A percentile compares a stretch with the other conserved stretches of the same genome.
phyloP scores from a whole-genome alignment of 2,113 vertebrate species.

The Numida meleagris region DNA sequence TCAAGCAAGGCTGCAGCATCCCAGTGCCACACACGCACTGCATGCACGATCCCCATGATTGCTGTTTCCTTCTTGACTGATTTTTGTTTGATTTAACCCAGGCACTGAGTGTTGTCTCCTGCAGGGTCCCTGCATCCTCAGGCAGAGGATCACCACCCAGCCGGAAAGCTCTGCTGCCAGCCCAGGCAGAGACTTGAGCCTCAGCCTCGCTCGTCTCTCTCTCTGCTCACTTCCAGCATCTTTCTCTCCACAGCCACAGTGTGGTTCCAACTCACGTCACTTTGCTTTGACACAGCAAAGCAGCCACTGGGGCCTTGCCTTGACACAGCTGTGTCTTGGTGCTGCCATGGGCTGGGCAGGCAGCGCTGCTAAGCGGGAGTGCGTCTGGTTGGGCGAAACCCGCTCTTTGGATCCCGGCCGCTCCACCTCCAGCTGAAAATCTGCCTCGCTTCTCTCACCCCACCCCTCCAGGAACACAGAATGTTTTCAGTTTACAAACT shows the following conservation, averaged over 20 bases:
- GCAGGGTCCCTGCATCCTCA: not conserved
- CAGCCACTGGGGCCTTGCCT: not conserved
- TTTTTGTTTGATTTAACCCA: not conserved
- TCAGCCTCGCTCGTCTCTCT: not conserved
- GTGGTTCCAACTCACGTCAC: not conserved
- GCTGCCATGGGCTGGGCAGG: not conserved
- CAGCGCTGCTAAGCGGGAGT: not conserved
- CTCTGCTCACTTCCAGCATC: constrained; percentile 49
- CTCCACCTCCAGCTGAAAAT: constrained; percentile 34
- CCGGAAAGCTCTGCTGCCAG: not conserved
- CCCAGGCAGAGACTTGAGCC: not conserved
- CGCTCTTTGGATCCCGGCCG: not conserved
- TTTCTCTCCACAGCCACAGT: not conserved
- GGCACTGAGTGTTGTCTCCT: not conserved
- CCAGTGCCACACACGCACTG: too few species aligned
- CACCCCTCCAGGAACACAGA: constrained; percentile 1
- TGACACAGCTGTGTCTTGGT: not conserved
- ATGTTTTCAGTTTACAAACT: constrained; percentile 5
- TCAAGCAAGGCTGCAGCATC: not conserved
- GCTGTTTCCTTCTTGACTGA: not conserved
- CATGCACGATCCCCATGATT: too few species aligned
- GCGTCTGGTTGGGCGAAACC: not conserved
- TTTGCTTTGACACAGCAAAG: constrained; percentile 35
- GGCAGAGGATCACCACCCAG: not conserved
- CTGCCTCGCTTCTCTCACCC: not conserved